Evolutionary conservation across 2,797 vertebrate genomes (phyloP), one percentile per base, ranked within the genome.

Genomic region (Gambusia yucatana): DNA sequence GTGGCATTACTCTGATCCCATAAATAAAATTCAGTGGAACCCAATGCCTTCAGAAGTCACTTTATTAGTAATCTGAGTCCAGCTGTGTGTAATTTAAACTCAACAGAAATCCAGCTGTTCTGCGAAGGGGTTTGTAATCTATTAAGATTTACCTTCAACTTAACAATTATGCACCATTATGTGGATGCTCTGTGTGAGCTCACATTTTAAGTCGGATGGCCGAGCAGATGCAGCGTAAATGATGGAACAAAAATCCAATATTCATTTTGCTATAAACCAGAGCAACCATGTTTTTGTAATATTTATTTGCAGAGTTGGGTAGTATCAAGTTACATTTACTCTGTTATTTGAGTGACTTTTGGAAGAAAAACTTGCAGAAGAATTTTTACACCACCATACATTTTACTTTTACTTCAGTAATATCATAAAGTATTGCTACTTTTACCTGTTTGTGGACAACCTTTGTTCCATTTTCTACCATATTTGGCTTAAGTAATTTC

Each of bases 371-470:
- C 55, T 5, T 28, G 3, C 13, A 57, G 52, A 11, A 57, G 25
- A 57, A 57, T 22, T n/a, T 28, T 57, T 57, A 28, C 50, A 52
- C 7, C 8, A 55, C n/a, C n/a, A 11, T 57, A n/a, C 52, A 28
- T 28, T 57, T 57, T 57, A 57, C 55, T 59, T 59, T 59, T 59
- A 59, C 55, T 59, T 59, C n/a, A 28, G n/a, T 59, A 28, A 59
- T 59, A 13, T 57, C 1, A 28, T n/a, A 11, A n/a, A 55, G 11
- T 59, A 28, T 28, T 59, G 55, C n/a, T 59, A 14, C 50, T 52
- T 14, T 52, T 52, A 55, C 52, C 10, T n/a, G 52, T n/a, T n/a
- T 55, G 7, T 25, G 25, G 22, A 52, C 20, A 22, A 52, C 16
- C 20, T 52, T 52, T 52, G 50, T 52, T 52, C 50, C 6, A 25